Conservation (phyloP, 2,797 vertebrate species). For the Myripristis jacobus region DNA sequence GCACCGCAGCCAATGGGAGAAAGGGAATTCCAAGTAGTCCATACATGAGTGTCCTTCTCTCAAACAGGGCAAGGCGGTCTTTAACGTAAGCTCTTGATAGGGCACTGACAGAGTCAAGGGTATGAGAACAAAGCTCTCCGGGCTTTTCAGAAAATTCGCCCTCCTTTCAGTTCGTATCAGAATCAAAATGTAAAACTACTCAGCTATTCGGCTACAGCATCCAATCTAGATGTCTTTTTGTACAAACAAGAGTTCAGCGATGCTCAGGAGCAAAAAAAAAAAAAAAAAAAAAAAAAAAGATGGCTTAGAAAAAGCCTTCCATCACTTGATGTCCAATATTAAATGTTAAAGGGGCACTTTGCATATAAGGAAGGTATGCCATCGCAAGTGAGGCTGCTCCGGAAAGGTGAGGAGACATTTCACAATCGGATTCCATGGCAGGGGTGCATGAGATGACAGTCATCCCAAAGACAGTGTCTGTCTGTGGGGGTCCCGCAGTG, state of each 20-base stretch:
- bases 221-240: conserved; percentile 45
- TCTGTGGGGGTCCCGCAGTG: conserved; percentile 5
- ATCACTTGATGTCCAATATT: conserved; percentile 35
- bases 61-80: neutral
- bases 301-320: conserved; percentile 61
- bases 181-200: conserved; percentile 54
- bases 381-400: neutral
- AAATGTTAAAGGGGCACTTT: conserved; percentile 15
- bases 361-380: conserved; percentile 5
- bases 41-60: conserved; percentile 33
- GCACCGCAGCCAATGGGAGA: conserved; percentile 11
- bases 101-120: neutral
- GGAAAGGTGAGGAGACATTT: conserved; percentile 20
- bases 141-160: conserved; percentile 33
- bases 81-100: conserved; percentile 10
- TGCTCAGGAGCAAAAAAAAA: conserved; percentile 54
- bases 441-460: conserved; percentile 21
- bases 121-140: conserved; percentile 33
- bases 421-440: conserved; percentile 8
- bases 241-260: conserved; percentile 53
- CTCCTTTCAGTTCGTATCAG: conserved; percentile 49
- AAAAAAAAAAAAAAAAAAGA: too few species aligned
- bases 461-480: conserved; percentile 29
- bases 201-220: conserved; percentile 57
- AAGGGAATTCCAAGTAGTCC: conserved; percentile 55